Evolutionary conservation across 2,888 invertebrate species (phyloP).

Genomic region (Dorcus hopei): DNA sequence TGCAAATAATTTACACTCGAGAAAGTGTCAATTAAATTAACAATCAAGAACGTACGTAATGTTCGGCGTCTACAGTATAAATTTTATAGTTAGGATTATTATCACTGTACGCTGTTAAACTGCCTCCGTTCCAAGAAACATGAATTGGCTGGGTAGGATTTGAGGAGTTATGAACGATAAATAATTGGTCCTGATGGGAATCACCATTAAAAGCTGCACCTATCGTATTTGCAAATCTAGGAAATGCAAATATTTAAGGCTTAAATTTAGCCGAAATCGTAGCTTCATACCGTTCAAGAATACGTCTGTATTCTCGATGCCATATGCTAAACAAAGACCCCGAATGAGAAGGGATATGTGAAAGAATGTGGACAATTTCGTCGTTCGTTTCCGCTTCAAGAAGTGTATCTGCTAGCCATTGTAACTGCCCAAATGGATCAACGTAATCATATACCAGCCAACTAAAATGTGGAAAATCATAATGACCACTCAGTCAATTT

Average conservation of each 20-base stretch:
- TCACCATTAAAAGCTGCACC: conserved; percentile 81
- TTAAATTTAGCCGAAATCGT: conserved; percentile 57
- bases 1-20: conserved; percentile 35
- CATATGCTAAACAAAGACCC: conserved; percentile 66
- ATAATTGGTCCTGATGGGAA: conserved; percentile 72
- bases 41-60: conserved; percentile 31
- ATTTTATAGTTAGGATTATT: conserved; percentile 57
- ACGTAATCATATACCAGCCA: conserved; percentile 52
- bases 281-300: conserved; percentile 60
- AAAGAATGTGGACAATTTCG: conserved; percentile 76
- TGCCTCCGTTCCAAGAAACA: conserved; percentile 79
- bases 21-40: background rate
- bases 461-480: conserved; percentile 16
- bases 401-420: conserved; percentile 75
- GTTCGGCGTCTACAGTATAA: conserved; percentile 35
- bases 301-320: conserved; percentile 63
- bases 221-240: conserved; percentile 69
- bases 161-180: conserved; percentile 61
- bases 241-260: background rate
- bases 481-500: no score
- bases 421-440: conserved; percentile 71
- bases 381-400: conserved; percentile 66
- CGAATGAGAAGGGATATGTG: conserved; percentile 77
- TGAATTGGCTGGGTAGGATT: conserved; percentile 57
- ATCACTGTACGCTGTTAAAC: conserved; percentile 76